phyloP scores from a whole-genome alignment of 2,888 invertebrate species.

The Molorchus minor region DNA sequence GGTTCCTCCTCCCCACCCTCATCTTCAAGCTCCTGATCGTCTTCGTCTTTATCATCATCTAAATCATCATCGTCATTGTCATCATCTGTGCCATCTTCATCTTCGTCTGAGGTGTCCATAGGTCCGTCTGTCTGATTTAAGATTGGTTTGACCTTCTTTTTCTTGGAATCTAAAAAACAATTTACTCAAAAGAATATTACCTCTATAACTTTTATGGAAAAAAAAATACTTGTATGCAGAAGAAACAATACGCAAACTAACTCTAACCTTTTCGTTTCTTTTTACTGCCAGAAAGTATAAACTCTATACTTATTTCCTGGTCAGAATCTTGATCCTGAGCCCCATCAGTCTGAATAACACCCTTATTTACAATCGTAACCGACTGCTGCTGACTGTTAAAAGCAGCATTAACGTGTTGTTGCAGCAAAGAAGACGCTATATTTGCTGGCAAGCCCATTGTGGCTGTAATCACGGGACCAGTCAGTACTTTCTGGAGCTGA shows the following conservation, averaged over 20 bases:
- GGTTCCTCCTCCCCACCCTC: slow-evolving; percentile 77
- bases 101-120: slow-evolving; percentile 75
- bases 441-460: slow-evolving; percentile 87
- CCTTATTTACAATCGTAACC: slow-evolving; percentile 44
- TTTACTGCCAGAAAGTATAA: slow-evolving; percentile 44
- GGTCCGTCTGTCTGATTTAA: slow-evolving; percentile 65
- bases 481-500: slow-evolving; percentile 75
- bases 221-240: no score
- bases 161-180: slow-evolving; percentile 7
- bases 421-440: slow-evolving; percentile 83
- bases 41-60: slow-evolving; percentile 73
- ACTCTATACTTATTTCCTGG: slow-evolving; percentile 48
- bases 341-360: slow-evolving; percentile 42
- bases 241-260: no score
- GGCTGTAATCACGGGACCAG: slow-evolving; percentile 88
- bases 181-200: neutral
- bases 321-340: slow-evolving; percentile 63
- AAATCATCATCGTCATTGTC: slow-evolving; percentile 70
- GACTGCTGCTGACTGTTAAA: slow-evolving; percentile 55
- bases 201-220: no score
- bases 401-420: slow-evolving; percentile 88
- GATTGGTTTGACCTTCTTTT: neutral
- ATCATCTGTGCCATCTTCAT: slow-evolving; percentile 76
- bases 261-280: slow-evolving; percentile 33
- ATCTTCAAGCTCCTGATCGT: slow-evolving; percentile 64